These are phyloP conservation scores for Eilema depressum DNA, from an alignment of 2,888 invertebrate species.

Conservation along the genomic window DNA sequence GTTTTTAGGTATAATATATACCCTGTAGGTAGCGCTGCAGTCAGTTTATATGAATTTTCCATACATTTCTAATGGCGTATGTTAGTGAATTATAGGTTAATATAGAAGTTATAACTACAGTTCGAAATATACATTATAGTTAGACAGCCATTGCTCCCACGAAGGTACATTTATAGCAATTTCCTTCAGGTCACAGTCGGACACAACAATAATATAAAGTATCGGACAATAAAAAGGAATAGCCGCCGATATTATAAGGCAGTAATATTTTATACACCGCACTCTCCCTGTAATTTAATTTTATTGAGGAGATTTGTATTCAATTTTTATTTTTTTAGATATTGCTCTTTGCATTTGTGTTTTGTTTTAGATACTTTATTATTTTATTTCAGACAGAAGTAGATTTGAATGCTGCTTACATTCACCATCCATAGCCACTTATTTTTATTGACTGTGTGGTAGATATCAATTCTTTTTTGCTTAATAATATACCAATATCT, in stretches of 20 bases:
- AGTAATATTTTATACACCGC: constrained; percentile 38
- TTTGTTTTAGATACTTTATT: constrained; percentile 28
- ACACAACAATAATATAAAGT: constrained; percentile 25
- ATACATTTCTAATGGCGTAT: too few relatives aligned
- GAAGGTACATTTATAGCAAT: constrained; percentile 13
- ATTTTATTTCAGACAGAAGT: constrained; percentile 38
- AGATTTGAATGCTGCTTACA: neutral
- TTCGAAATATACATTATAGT: neutral
- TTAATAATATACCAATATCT: too few relatives aligned
- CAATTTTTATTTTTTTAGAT: constrained; percentile 27
- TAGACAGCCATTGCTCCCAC: neutral
- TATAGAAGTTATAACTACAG: too few relatives aligned
- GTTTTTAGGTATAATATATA: too few relatives aligned
- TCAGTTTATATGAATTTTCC: too few relatives aligned
- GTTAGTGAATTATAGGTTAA: too few relatives aligned
- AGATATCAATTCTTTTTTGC: too few relatives aligned
- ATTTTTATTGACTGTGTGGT: too few relatives aligned
- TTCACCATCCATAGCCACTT: too few relatives aligned
- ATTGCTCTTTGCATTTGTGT: constrained; percentile 22
- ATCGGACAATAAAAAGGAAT: constrained; percentile 37
- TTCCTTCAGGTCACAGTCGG: constrained; percentile 16
- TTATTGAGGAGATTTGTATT: constrained; percentile 44
- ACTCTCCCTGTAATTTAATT: constrained; percentile 47
- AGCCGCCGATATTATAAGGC: constrained; percentile 35
- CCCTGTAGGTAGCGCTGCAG: too few relatives aligned